Evolutionary conservation across 2,888 invertebrate genomes (phyloP).

Genomic region (Lasioglossum morio): DNA sequence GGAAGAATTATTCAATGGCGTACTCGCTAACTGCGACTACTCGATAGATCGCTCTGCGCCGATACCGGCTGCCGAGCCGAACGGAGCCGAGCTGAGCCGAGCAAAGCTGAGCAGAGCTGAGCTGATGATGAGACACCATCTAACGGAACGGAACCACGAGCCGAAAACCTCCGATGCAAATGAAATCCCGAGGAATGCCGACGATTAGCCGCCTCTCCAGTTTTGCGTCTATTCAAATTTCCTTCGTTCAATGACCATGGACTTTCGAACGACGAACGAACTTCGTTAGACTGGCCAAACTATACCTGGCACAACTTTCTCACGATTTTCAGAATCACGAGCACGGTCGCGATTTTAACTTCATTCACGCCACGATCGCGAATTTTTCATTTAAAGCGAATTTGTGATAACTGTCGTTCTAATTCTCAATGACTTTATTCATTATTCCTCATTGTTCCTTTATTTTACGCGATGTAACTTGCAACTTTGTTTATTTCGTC

Average conservation of each 20-base stretch:
- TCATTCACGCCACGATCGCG: no score
- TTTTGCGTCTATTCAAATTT: background rate
- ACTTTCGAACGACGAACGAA: background rate
- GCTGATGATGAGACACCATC: background rate
- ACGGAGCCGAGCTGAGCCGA: background rate
- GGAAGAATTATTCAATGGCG: slow-evolving; percentile 77
- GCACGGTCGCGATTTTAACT: no score
- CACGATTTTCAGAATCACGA: no score
- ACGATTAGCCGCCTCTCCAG: background rate
- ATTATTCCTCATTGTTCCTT: no score
- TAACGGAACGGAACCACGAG: background rate
- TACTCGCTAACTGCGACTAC: slow-evolving; percentile 53
- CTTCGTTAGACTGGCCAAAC: background rate
- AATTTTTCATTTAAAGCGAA: no score
- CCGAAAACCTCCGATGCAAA: background rate
- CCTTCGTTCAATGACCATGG: background rate
- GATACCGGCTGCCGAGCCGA: slow-evolving; percentile 28
- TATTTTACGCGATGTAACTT: no score
- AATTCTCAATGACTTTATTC: no score
- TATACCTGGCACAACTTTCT: background rate
- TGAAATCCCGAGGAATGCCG: background rate
- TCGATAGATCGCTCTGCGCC: slow-evolving; percentile 60
- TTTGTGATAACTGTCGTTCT: no score
- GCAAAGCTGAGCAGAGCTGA: background rate
- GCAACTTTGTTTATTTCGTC: no score